Percentiles rank a stretch among this genome's conserved stretches.
Conservation (phyloP, 2,797 vertebrate species). For the Craterocephalus amniculus region DNA sequence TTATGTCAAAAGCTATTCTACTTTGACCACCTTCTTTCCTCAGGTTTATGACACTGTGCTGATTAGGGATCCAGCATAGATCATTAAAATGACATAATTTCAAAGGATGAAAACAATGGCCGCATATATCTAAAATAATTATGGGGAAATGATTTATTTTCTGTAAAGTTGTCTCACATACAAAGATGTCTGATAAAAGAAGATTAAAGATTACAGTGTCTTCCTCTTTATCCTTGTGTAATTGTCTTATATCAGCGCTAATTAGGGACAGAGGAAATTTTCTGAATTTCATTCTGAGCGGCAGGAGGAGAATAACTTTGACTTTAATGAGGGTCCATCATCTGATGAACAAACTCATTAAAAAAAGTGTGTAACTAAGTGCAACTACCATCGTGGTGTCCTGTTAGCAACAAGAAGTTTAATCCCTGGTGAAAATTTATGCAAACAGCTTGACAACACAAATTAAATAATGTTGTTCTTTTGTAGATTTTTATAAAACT, state of each 20-base stretch:
- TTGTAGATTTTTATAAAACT: neutral
- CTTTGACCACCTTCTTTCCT: too few relatives aligned
- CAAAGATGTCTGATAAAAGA: slow-evolving; percentile 22
- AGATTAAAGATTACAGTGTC: slow-evolving; percentile 20
- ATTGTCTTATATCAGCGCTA: slow-evolving; percentile 14
- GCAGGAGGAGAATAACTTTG: neutral
- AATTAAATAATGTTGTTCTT: neutral
- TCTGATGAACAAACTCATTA: slow-evolving; percentile 14
- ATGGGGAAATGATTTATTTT: neutral
- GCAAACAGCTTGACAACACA: neutral
- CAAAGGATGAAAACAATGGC: too few relatives aligned
- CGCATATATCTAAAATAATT: neutral
- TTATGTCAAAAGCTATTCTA: too few relatives aligned
- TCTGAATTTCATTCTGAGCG: neutral
- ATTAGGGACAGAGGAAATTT: neutral
- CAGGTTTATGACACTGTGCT: neutral
- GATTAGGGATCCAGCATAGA: neutral
- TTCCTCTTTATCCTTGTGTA: slow-evolving; percentile 16
- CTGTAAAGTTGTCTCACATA: neutral
- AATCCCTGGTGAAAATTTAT: slow-evolving; percentile 1
- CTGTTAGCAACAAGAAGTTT: slow-evolving; percentile 4
- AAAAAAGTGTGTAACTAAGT: neutral
- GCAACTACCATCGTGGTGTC: neutral
- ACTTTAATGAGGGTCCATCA: slow-evolving; percentile 7
- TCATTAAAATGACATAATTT: too few relatives aligned